Evolutionary conservation across 2,113 vertebrate species (phyloP).

Genomic region (Macquaria australasica): DNA sequence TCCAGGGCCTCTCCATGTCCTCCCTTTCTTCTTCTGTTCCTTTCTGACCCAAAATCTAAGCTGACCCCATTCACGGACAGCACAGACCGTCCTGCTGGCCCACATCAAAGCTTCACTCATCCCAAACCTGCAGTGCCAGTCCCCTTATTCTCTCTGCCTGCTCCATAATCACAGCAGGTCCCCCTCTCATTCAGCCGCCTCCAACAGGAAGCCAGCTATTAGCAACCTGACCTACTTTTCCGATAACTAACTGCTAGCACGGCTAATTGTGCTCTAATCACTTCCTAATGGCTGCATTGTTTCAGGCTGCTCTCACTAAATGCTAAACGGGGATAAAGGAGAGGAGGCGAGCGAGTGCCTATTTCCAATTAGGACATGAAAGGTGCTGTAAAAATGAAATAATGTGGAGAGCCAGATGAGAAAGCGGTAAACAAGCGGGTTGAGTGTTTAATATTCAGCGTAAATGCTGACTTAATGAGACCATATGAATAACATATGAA

Average conservation of each 20-base stretch:
- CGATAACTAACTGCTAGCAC: conserved; percentile 72
- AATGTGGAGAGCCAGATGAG: conserved; percentile 32
- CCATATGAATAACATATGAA: conserved; percentile 31
- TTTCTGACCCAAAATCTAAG: conserved; percentile 42
- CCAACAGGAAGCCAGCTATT: conserved; percentile 79
- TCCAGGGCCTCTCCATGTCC: conserved; percentile 38
- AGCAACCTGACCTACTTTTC: conserved; percentile 84
- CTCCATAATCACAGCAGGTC: conserved; percentile 57
- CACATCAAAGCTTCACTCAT: conserved; percentile 58
- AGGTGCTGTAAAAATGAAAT: conserved; percentile 57
- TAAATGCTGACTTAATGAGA: conserved; percentile 51
- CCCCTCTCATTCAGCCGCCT: conserved; percentile 65
- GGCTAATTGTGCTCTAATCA: conserved; percentile 85
- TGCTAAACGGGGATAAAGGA: conserved; percentile 57
- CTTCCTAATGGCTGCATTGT: conserved; percentile 84
- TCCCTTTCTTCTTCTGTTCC: conserved; percentile 33
- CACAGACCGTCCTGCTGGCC: conserved; percentile 49
- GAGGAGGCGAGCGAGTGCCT: conserved; percentile 25
- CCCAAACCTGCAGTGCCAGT: conserved; percentile 56
- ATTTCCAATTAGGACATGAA: conserved; percentile 72
- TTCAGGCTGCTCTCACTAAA: conserved; percentile 72
- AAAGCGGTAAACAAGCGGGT: conserved; percentile 33
- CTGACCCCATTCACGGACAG: conserved; percentile 52
- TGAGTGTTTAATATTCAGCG: conserved; percentile 28
- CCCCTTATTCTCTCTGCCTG: conserved; percentile 36